Base-by-base conservation (phyloP, 2,797 vertebrate genomes). In the Erpetoichthys calabaricus region DNA sequence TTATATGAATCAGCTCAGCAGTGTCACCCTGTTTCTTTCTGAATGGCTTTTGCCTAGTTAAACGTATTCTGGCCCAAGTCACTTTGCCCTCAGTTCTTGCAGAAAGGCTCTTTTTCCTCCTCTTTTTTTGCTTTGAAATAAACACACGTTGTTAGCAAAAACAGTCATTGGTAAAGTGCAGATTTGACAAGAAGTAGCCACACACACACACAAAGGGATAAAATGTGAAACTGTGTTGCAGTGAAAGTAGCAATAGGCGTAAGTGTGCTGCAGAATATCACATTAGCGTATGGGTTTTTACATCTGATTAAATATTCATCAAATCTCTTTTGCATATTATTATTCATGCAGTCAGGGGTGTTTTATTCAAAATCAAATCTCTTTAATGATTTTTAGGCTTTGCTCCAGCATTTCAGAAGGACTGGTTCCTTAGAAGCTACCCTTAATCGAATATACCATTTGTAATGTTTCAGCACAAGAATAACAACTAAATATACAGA, bases 111-210 rank as follows among this genome's bases (percentile, higher is more conserved):
- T 66, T 46, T 62, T 42, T 10, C 42, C 53, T 65, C 60, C 56
- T 71, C 68, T 66, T 67, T 45, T 43, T 80, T 83, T 82, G 69
- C 70, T 79, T 80, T 82, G 72, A 76, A 75, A 57, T 71, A 72
- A 70, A 74, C 68, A 65, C 64, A 65, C 74, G 74, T 77, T 59
- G 59, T 75, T 25, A 25, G 25, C 25, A 25, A 25, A 25, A 25
- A 25, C 25, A 25, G 25, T 25, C 25, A 25, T 25, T 25, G 25
- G 25, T 25, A 25, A 25, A 25, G 70, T 69, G 59, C 64, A 72
- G 68, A 68, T 75, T 73, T 64, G 67, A 59, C 71, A 75, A 49
- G 7, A 75, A 59, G 63, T 64, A 10, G 53, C 71, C 71, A 76
- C 76, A 79, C 73, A 72, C 25, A 25, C 25, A 25, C 25, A 25